Evolutionary conservation across 2,888 invertebrate species (phyloP), one percentile per base, ranked within the genome.

Genomic region (Oscheius onirici): DNA sequence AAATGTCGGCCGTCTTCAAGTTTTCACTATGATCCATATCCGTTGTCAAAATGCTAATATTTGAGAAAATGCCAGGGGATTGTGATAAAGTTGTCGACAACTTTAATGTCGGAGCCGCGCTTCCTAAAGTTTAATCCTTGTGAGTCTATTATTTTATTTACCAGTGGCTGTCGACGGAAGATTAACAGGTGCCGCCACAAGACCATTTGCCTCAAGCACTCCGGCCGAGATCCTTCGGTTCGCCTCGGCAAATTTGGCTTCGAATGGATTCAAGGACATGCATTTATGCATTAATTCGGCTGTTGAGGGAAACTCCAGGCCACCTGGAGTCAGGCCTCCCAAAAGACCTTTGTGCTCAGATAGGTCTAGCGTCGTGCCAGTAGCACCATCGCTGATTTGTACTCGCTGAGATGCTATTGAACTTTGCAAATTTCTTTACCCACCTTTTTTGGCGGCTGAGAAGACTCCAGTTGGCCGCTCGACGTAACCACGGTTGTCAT

Each of bases 261-360:
- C 86, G 72, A 86, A 86, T 20, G 86, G 86, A 67, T 86, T 86
- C 34, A 86, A 81, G n/a, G 79, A 70, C 43, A 86, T 71, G 71
- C 84, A 85, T 72, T 84, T 85, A 54, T 86, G 84, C 76, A 85
- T 86, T 11, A 86, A 77, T 68, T 86, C 85, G 13, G 86, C 86
- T 11, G 86, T 86, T 13, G 85, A 82, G 11, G 86, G 86, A 49
- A 84, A 74, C 49, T 86, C 86, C 80, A 58, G 26, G 2, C 60
- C 65, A 24, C 43, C 28, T 17, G 69, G 69, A 3, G 69, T 69
- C n/a, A 54, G 26, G 5, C 69, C 69, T n/a, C 58, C 44, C 11
- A 69, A 44, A 22, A 60, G 20, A 11, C 26, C 15, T 28, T 49
- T 51, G 28, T 66, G 66, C 8, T 49, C 66, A 17, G 63, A 28